These are phyloP conservation scores for Ischnura elegans DNA, from an alignment of 2,888 invertebrate species.

Conservation along the genomic window DNA sequence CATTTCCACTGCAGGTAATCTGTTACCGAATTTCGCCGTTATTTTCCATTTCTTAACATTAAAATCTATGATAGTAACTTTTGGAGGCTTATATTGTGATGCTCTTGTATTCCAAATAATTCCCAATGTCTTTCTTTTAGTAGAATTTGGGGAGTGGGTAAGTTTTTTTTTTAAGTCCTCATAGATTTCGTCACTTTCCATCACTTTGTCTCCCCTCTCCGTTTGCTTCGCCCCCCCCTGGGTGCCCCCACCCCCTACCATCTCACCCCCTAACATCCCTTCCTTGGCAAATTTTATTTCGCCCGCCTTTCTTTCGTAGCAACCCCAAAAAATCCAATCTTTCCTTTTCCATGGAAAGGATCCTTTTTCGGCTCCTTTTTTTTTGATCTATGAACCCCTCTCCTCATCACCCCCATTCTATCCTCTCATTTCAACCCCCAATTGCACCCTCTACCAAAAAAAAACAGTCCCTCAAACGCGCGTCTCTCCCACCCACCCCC, in stretches of 20 bases:
- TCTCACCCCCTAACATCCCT: not conserved
- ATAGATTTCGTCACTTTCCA: not conserved
- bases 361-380: constrained; percentile 39
- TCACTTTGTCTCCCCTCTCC: not conserved
- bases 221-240: no score
- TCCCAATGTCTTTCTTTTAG: no score
- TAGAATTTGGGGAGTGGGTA: no score
- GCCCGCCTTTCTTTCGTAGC: not conserved
- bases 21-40: no score
- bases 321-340: constrained; percentile 40
- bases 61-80: no score
- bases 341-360: constrained; percentile 39
- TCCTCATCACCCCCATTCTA: not conserved
- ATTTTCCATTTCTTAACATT: no score
- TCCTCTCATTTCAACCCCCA: not conserved
- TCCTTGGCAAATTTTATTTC: constrained; percentile 56
- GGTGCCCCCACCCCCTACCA: not conserved
- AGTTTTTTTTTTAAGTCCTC: no score
- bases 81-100: no score
- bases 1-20: no score
- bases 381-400: constrained; percentile 53
- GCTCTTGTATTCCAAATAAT: no score
- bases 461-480: not conserved
- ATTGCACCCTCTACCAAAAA: not conserved
- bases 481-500: not conserved